phyloP scores from a whole-genome alignment of 2,113 vertebrate species.

The Gobio gobio region DNA sequence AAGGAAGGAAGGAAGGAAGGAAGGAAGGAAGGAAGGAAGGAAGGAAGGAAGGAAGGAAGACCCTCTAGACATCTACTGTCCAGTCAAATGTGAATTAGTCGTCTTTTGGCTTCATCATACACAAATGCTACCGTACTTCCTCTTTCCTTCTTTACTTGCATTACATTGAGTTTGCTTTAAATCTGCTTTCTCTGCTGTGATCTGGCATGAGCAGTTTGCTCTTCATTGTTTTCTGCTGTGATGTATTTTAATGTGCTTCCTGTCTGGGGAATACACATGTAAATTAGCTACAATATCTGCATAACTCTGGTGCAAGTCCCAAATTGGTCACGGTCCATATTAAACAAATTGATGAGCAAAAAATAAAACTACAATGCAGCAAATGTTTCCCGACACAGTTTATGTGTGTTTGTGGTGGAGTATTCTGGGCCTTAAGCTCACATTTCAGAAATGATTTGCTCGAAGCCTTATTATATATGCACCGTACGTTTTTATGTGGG shows the following conservation, averaged over 20 bases:
- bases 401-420: neutral
- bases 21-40: no score
- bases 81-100: neutral
- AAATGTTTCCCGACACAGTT: constrained; percentile 15
- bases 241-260: constrained; percentile 29
- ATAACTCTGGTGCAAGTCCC: neutral
- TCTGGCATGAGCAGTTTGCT: constrained; percentile 17
- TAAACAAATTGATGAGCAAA: constrained; percentile 24
- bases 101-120: neutral
- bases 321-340: constrained; percentile 23
- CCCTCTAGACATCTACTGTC: neutral
- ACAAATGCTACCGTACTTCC: neutral
- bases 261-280: constrained; percentile 31
- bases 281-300: constrained; percentile 19
- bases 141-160: neutral
- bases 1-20: no score
- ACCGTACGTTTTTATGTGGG: constrained; percentile 1
- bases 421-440: neutral
- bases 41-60: neutral
- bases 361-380: constrained; percentile 5
- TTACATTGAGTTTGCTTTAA: neutral
- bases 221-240: constrained; percentile 14
- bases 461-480: neutral
- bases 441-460: neutral
- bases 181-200: neutral